Evolutionary conservation across 2,888 invertebrate species (phyloP).

Genomic region (Synanthedon tipuliformis): DNA sequence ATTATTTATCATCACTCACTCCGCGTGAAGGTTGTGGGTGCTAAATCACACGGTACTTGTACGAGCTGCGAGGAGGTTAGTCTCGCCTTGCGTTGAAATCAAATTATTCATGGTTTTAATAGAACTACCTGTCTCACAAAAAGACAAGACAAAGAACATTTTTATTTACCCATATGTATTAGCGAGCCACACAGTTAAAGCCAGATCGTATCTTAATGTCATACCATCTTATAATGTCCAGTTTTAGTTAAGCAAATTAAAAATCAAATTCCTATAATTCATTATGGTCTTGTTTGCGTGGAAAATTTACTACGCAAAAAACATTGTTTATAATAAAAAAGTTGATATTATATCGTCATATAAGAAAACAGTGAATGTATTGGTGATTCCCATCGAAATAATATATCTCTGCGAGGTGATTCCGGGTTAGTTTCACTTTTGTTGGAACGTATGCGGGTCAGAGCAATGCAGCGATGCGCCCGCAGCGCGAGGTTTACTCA

Average conservation of each 20-base stretch:
- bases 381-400: constrained; percentile 35
- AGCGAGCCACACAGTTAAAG: no score
- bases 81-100: constrained; percentile 20
- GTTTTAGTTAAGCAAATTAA: no score
- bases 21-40: constrained; percentile 19
- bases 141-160: not conserved
- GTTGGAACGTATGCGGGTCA: constrained; percentile 39
- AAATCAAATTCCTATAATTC: no score
- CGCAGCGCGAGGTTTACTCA: constrained; percentile 2
- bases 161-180: no score
- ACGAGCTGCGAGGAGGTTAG: constrained; percentile 1
- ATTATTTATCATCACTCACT: constrained; percentile 11
- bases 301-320: no score
- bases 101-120: constrained; percentile 25
- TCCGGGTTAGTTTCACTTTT: constrained; percentile 54
- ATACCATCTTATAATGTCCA: no score
- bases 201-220: no score
- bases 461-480: constrained; percentile 32
- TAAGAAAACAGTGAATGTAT: constrained; percentile 30
- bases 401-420: no score
- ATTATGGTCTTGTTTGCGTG: no score
- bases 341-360: no score
- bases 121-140: not conserved
- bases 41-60: constrained; percentile 22
- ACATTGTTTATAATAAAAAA: no score